Conservation (phyloP, 2,797 vertebrate genomes). For the Pseudopleuronectes americanus region DNA sequence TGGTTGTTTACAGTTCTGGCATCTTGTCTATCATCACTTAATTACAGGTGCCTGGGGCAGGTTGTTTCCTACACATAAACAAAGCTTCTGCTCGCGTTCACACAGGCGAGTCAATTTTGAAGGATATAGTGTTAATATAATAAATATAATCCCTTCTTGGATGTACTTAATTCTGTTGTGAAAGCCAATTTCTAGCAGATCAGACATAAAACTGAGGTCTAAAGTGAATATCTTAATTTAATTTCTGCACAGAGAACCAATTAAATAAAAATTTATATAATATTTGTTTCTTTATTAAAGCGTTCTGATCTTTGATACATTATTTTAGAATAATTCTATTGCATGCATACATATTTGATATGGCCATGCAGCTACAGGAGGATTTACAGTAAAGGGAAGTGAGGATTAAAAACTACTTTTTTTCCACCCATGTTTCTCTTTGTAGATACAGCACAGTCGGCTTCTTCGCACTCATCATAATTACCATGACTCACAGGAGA, state of each 20-base stretch:
- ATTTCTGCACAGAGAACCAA: background rate
- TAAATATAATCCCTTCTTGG: no score
- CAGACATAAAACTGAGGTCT: background rate
- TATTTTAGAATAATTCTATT: conserved; percentile 7
- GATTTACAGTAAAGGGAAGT: conserved; percentile 19
- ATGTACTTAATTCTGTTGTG: background rate
- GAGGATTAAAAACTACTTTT: background rate
- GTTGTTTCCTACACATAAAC: no score
- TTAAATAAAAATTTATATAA: no score
- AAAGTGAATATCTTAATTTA: background rate
- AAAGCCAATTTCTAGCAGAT: no score
- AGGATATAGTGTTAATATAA: no score
- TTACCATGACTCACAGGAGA: conserved; percentile 48
- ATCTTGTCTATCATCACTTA: no score
- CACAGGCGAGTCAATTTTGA: no score
- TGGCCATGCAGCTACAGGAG: conserved; percentile 2
- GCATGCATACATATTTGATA: conserved; percentile 32
- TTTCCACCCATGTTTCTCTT: conserved; percentile 2
- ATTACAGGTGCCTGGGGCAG: no score
- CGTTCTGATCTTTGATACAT: background rate
- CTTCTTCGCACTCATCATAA: conserved; percentile 51
- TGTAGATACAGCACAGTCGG: conserved; percentile 28
- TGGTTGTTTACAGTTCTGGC: no score
- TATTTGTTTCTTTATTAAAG: no score
- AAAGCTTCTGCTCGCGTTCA: no score